Percentiles rank a stretch among this genome's conserved stretches.
These are phyloP conservation scores for Chascanopsetta lugubris DNA, from an alignment of 2,113 vertebrate species.

Conservation along the genomic window DNA sequence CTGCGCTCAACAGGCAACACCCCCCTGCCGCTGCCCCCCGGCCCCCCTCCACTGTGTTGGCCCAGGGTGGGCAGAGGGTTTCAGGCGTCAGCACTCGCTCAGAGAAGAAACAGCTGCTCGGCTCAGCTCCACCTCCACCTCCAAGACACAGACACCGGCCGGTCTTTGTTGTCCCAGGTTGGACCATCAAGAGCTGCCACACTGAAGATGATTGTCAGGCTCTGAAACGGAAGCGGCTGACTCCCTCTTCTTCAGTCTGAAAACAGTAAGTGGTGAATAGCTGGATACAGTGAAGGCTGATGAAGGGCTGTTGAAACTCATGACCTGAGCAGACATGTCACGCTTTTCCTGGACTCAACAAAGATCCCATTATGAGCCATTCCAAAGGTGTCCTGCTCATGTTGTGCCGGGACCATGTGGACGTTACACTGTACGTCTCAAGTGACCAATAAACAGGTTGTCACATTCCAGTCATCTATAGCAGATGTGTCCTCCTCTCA, in stretches of 20 bases:
- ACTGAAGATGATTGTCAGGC: conserved; percentile 56
- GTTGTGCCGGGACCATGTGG: conserved; percentile 15
- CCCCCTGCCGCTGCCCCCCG: too few species aligned
- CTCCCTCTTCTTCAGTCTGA: conserved; percentile 26
- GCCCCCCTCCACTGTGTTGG: neutral
- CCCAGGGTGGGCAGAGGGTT: conserved; percentile 40
- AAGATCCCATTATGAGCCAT: conserved; percentile 32
- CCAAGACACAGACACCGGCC: conserved; percentile 13
- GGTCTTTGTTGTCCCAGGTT: conserved; percentile 52
- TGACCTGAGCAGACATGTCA: conserved; percentile 11
- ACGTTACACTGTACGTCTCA: conserved; percentile 53
- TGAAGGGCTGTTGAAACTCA: conserved; percentile 1
- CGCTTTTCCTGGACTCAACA: conserved; percentile 20
- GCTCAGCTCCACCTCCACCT: conserved; percentile 2
- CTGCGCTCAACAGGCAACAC: conserved; percentile 41
- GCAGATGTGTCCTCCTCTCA: conserved; percentile 6
- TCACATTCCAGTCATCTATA: conserved; percentile 53
- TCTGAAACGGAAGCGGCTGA: conserved; percentile 34
- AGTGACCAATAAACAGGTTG: conserved; percentile 65
- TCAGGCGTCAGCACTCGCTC: conserved; percentile 50
- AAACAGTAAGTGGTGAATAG: conserved; percentile 5
- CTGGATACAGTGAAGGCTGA: conserved; percentile 1
- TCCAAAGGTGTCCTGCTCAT: conserved; percentile 45
- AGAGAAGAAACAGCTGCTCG: conserved; percentile 60
- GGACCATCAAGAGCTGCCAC: conserved; percentile 50